These are phyloP conservation scores for Hylaea fasciaria DNA, from an alignment of 2,888 invertebrate genomes.

Conservation along the genomic window DNA sequence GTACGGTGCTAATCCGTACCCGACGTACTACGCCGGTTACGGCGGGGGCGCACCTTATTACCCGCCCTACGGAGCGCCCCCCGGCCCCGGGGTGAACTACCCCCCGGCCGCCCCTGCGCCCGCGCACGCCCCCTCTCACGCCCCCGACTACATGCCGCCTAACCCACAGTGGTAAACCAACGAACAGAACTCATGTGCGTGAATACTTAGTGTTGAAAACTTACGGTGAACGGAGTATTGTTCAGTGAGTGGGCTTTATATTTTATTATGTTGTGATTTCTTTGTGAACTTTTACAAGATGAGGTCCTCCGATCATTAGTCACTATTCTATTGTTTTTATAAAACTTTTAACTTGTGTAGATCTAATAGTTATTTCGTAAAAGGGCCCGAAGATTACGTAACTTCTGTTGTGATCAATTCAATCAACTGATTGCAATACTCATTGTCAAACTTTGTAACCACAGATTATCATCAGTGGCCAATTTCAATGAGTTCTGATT, in stretches of 20 bases:
- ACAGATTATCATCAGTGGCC: no score
- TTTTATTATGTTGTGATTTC: slow-evolving; percentile 44
- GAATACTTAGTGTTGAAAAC: slow-evolving; percentile 27
- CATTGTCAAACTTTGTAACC: no score
- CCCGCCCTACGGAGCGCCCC: slow-evolving; percentile 69
- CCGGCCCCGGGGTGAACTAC: slow-evolving; percentile 55
- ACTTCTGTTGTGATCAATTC: no score
- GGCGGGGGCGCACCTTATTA: slow-evolving; percentile 78
- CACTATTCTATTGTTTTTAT: slow-evolving; percentile 44
- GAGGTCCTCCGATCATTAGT: slow-evolving; percentile 39
- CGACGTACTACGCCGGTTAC: slow-evolving; percentile 84
- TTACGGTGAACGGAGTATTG: slow-evolving; percentile 21
- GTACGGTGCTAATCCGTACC: slow-evolving; percentile 74
- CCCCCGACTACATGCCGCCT: slow-evolving; percentile 71
- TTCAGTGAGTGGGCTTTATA: slow-evolving; percentile 53
- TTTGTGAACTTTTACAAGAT: slow-evolving; percentile 38
- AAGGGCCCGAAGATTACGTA: no score
- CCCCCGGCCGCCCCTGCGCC: slow-evolving; percentile 51
- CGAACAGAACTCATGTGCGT: slow-evolving; percentile 23
- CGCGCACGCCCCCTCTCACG: slow-evolving; percentile 52
- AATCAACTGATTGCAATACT: no score
- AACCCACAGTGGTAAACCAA: slow-evolving; percentile 74
- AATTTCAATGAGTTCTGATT: no score
- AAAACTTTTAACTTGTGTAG: slow-evolving; percentile 40
- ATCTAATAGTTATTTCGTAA: slow-evolving; percentile 18